Percentiles rank a stretch among this genome's conserved stretches.
Conservation (phyloP, 2,797 vertebrate species). For the Acridotheres tristis region DNA sequence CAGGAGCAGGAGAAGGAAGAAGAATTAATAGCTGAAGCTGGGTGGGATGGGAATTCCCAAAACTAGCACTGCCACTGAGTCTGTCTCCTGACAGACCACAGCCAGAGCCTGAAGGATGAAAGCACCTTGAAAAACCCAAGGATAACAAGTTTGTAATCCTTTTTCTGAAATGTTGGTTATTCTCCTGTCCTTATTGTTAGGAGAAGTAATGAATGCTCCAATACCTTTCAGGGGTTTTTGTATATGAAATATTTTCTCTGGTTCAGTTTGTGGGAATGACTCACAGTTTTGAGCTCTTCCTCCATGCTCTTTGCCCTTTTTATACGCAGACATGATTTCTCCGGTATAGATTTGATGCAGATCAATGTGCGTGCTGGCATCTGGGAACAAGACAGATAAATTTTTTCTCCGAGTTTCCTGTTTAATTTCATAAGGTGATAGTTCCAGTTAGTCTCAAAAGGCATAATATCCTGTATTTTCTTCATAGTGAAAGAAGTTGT, state of each 20-base stretch:
- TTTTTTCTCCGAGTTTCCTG: background rate
- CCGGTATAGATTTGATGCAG: background rate
- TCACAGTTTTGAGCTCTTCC: background rate
- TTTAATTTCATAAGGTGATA: background rate
- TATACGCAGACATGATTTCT: background rate
- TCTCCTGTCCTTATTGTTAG: background rate
- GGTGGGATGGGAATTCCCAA: background rate
- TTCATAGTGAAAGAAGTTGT: background rate
- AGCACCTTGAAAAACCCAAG: background rate
- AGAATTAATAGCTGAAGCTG: background rate
- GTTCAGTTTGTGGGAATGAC: background rate
- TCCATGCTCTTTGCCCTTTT: background rate
- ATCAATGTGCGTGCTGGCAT: background rate
- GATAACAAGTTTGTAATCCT: background rate
- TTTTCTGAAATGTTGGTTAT: background rate
- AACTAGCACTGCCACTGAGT: background rate
- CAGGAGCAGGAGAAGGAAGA: background rate
- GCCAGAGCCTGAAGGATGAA: background rate
- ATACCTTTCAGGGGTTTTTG: background rate
- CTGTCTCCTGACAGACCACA: background rate
- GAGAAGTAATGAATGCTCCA: background rate
- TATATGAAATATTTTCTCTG: background rate
- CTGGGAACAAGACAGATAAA: background rate
- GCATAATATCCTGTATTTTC: background rate
- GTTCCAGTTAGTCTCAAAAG: background rate